phyloP scores from a whole-genome alignment of 2,888 invertebrate species.

The Julus scanicus region DNA sequence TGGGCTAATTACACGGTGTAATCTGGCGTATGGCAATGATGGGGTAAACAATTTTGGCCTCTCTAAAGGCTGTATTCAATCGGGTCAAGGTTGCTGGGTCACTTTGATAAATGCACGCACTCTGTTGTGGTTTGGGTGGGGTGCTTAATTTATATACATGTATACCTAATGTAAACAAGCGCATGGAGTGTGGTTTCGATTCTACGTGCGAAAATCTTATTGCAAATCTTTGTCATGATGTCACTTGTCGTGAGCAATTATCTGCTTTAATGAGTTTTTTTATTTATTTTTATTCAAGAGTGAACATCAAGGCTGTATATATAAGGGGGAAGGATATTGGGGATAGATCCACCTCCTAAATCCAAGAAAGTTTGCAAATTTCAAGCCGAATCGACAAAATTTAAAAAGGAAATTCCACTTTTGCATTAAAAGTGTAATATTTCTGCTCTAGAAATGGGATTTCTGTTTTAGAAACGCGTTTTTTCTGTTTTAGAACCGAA shows the following conservation, averaged over 20 bases:
- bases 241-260: background rate
- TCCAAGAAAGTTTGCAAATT: no score
- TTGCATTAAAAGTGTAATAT: no score
- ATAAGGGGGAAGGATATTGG: no score
- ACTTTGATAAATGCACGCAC: background rate
- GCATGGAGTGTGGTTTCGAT: background rate
- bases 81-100: constrained; percentile 22
- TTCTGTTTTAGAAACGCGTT: no score
- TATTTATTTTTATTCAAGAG: background rate
- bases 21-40: background rate
- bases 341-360: no score
- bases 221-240: constrained; percentile 14
- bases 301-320: background rate
- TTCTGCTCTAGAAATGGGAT: no score
- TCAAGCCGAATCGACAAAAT: no score
- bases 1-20: background rate
- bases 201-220: background rate
- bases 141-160: background rate
- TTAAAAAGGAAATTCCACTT: no score
- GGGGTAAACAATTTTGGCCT: background rate
- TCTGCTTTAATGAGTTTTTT: background rate
- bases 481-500: no score
- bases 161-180: background rate
- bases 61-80: background rate
- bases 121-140: background rate